Base-by-base conservation (phyloP, 1,140 invertebrate species). In the Drosophila paulistorum region DNA sequence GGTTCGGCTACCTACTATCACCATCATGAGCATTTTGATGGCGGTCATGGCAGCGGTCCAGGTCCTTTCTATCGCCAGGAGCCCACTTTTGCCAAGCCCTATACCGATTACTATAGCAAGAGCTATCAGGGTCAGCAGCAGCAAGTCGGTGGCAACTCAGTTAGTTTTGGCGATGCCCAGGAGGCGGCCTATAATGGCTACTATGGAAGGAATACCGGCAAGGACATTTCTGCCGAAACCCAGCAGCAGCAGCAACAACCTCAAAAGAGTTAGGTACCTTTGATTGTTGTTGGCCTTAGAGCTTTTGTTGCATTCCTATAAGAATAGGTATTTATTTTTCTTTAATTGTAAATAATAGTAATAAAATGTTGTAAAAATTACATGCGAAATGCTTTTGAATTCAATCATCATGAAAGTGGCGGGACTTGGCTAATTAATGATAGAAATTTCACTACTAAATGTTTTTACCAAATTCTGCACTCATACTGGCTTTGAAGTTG, bases 181-280 rank as follows among this genome's bases (percentile, higher is more conserved):
- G 93, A 94, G 65, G 93, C 95, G 7, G 96, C 96, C 67, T 95
- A 96, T 81, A 93, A 95, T 37, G 95, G 95, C 11, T 96, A 96
- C 82, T 94, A 94, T 77, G 83, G 91, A 11, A 77, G 90, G 13
- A 92, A 76, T 61, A 81, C 77, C 2, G 91, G 90, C 79, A 91
- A 92, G 79, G 91, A 91, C 68, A 91, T 91, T 58, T 63, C 74
- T 23, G 87, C 86, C 63, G 84, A 83, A 59, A 48, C 79, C 6
- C 72, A 89, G 10, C 54, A 68, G 13, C 54, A 70, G 30, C 79
- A 77, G 45, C 80, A 61, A 54, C 79, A 76, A 54, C 80, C 65
- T 0, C 62, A 86, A 59, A 77, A 75, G 73, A 87, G 70, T 51
- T 90, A 89, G 65, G 20, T 60, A 55, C 42, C 30, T 58, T 65